These are phyloP conservation scores for Stenopsyche tienmushanensis DNA, from an alignment of 1,140 invertebrate genomes.

Conservation along the genomic window DNA sequence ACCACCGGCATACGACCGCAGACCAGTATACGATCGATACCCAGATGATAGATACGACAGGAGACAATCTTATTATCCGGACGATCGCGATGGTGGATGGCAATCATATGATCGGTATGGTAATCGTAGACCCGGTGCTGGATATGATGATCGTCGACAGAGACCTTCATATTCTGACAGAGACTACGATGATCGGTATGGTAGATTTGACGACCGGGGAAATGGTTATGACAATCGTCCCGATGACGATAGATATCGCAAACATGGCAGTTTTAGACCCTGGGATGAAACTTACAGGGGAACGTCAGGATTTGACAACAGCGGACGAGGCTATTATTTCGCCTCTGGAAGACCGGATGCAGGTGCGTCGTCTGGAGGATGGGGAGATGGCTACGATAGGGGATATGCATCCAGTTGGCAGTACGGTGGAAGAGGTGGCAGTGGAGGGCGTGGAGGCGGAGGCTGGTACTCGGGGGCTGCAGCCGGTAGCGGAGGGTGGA, in stretches of 20 bases:
- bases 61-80: conserved; percentile 28
- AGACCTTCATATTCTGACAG: conserved; percentile 28
- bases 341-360: conserved; percentile 53
- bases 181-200: conserved; percentile 38
- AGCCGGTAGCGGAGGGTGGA: conserved; percentile 27
- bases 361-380: conserved; percentile 40
- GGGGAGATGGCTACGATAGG: conserved; percentile 41
- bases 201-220: conserved; percentile 35
- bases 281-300: conserved; percentile 58
- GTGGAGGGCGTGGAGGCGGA: conserved; percentile 2
- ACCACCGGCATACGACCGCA: conserved; percentile 12
- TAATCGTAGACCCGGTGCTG: conserved; percentile 10
- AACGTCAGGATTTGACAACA: conserved; percentile 53
- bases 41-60: conserved; percentile 34
- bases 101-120: conserved; percentile 33
- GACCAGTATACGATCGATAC: conserved; percentile 2
- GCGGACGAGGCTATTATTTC: conserved; percentile 58
- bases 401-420: conserved; percentile 39
- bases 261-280: conserved; percentile 52
- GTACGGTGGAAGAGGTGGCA: conserved; percentile 24
- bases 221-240: conserved; percentile 44
- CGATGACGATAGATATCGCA: conserved; percentile 43
- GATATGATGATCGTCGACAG: conserved; percentile 24
- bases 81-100: conserved; percentile 26
- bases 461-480: conserved; percentile 19